Base-by-base conservation (phyloP, 2,888 invertebrate genomes). In the Globia sparganii region DNA sequence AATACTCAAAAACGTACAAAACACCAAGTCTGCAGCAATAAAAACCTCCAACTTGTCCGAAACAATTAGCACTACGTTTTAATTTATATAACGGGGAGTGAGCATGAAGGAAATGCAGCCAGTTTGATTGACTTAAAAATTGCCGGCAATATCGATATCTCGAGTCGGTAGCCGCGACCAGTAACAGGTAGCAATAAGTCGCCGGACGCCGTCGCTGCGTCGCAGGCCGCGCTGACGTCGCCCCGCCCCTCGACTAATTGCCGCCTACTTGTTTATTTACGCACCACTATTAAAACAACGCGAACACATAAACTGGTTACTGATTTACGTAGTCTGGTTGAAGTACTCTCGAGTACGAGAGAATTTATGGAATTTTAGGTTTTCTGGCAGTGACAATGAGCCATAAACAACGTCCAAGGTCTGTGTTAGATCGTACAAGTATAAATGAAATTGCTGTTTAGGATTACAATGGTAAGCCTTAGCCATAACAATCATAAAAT, bases 251-350 rank as follows among this genome's bases (percentile, higher is more conserved):
- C 86, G 77, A 89, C 94, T 94, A 95, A 95, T 95, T 94, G 93
- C 95, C 93, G 93, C 93, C 94, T 94, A 92, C 94, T 93, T 94
- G 94, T 94, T 95, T 95, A 93, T 92, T 93, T 93, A 92, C 91
- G 86, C 88, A 84, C 90, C 80, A 87, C 90, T 81, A 84, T 83
- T 84, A 81, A 83, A 84, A 84, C 81, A 71, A 85, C 78, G 72
- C 49, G 61, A 77, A 72, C 74, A 56, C 28, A 78, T 67, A 78
- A 84, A 84, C 81, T 67, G 74, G 81, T 78, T 75, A 31, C 81
- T 84, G 75, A 81, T 83, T 84, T 81, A 77, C 84, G 66, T 56
- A 40, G 25, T 65, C 72, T 62, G 25, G 18, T 59, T 37, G 21
- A 72, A 58, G 46, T 77, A 61, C 43, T 15, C 34, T 37, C 56